Evolutionary conservation across 1,140 invertebrate species (phyloP).

Genomic region (Ostrea denselamellosa): DNA sequence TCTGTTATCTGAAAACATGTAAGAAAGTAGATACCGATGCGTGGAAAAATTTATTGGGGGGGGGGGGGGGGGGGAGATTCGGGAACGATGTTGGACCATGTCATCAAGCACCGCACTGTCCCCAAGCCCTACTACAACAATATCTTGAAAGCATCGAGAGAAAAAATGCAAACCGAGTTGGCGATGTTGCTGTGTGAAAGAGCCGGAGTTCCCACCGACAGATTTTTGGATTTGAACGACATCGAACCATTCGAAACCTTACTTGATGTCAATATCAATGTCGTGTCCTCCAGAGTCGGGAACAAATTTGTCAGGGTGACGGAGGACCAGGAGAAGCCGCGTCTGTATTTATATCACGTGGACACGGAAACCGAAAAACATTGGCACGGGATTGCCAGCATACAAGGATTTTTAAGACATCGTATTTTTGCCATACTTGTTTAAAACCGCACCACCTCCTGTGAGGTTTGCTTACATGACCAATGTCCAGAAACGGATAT

Average conservation of each 20-base stretch:
- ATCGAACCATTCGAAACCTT: constrained; percentile 42
- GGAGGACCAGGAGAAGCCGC: not conserved
- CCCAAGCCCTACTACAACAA: constrained; percentile 18
- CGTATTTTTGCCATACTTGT: constrained; percentile 46
- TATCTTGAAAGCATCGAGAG: constrained; percentile 2
- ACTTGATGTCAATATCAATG: constrained; percentile 41
- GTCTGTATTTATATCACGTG: constrained; percentile 48
- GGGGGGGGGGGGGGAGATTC: not conserved
- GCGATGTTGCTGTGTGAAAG: constrained; percentile 37
- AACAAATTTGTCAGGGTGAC: constrained; percentile 48
- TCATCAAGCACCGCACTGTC: constrained; percentile 15
- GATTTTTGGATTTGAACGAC: constrained; percentile 42
- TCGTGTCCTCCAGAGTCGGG: constrained; percentile 44
- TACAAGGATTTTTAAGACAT: constrained; percentile 43
- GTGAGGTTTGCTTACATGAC: constrained; percentile 31
- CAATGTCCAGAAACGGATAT: not conserved
- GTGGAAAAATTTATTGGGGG: constrained; percentile 36
- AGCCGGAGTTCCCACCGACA: constrained; percentile 25
- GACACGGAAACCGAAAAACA: constrained; percentile 34
- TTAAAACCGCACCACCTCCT: constrained; percentile 38
- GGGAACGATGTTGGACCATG: not conserved
- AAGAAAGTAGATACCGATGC: constrained; percentile 6
- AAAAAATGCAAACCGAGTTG: constrained; percentile 45
- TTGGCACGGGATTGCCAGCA: constrained; percentile 40
- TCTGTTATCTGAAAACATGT: constrained; percentile 44